Evolutionary conservation across 2,797 vertebrate species (phyloP).

Genomic region (Microctenopoma lineatum): DNA sequence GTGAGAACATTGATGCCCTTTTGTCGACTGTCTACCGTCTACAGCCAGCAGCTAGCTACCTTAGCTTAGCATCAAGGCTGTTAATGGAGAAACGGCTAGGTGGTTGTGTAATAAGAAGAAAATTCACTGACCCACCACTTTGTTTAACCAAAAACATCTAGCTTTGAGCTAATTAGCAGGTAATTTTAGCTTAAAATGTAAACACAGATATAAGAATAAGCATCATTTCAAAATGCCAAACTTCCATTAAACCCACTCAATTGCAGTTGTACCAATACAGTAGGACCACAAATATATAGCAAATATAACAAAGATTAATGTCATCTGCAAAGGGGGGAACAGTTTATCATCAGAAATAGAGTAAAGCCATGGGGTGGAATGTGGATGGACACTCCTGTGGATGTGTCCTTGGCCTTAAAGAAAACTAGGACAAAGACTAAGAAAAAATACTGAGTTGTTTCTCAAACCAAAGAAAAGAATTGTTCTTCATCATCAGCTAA

Average conservation of each 20-base stretch:
- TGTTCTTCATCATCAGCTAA: slow-evolving; percentile 5
- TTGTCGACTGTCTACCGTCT: neutral
- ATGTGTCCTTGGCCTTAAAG: slow-evolving; percentile 19
- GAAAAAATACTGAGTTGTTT: neutral
- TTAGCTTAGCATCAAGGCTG: neutral
- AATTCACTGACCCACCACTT: neutral
- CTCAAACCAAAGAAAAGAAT: slow-evolving; percentile 10
- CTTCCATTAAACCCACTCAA: neutral
- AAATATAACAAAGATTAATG: neutral
- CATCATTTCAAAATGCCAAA: neutral
- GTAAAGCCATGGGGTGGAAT: neutral
- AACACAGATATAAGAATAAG: neutral
- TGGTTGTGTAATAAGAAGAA: neutral
- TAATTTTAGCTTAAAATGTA: neutral
- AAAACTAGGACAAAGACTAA: slow-evolving; percentile 22
- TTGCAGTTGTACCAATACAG: too few relatives aligned
- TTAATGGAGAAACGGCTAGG: neutral
- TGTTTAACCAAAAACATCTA: too few relatives aligned
- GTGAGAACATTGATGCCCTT: neutral
- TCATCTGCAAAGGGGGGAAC: neutral
- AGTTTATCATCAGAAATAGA: slow-evolving; percentile 5
- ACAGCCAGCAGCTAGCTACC: neutral
- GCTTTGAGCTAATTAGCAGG: neutral
- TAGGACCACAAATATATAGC: neutral
- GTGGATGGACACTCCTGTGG: neutral